These are phyloP conservation scores for Samia ricini DNA, from an alignment of 1,140 invertebrate genomes.

Conservation along the genomic window DNA sequence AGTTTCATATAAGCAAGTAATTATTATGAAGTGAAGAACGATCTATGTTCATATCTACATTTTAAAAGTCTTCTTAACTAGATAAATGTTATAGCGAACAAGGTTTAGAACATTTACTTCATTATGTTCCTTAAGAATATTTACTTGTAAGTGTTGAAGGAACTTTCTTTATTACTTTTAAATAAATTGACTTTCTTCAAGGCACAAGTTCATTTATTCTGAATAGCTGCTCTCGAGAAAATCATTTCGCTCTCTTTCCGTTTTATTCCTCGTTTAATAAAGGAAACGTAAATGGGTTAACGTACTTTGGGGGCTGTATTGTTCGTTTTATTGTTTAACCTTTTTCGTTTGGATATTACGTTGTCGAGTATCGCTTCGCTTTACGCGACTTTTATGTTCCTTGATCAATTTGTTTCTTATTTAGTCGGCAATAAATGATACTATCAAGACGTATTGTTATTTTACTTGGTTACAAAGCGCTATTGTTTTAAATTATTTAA, in stretches of 20 bases:
- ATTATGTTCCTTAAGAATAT: neutral
- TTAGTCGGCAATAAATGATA: too few relatives aligned
- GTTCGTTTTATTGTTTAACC: neutral
- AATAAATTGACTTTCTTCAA: neutral
- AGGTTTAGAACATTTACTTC: neutral
- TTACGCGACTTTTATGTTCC: neutral
- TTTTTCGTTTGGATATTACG: neutral
- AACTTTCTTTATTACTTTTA: neutral
- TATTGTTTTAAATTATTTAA: neutral
- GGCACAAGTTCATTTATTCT: neutral
- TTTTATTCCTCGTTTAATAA: constrained; percentile 2
- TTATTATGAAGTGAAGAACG: too few relatives aligned
- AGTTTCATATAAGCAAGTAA: too few relatives aligned
- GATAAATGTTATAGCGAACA: too few relatives aligned
- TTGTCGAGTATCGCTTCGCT: neutral
- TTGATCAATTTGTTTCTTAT: neutral
- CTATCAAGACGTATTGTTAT: too few relatives aligned
- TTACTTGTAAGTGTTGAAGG: neutral
- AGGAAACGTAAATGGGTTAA: constrained; percentile 6
- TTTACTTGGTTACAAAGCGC: too few relatives aligned
- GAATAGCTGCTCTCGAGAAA: neutral
- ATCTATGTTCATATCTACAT: too few relatives aligned
- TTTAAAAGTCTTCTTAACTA: too few relatives aligned
- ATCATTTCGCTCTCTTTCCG: neutral
- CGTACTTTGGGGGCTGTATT: neutral